Percentiles rank a stretch among this genome's conserved stretches.
Conservation (phyloP, 2,113 vertebrate genomes). For the Grantiella picta region DNA sequence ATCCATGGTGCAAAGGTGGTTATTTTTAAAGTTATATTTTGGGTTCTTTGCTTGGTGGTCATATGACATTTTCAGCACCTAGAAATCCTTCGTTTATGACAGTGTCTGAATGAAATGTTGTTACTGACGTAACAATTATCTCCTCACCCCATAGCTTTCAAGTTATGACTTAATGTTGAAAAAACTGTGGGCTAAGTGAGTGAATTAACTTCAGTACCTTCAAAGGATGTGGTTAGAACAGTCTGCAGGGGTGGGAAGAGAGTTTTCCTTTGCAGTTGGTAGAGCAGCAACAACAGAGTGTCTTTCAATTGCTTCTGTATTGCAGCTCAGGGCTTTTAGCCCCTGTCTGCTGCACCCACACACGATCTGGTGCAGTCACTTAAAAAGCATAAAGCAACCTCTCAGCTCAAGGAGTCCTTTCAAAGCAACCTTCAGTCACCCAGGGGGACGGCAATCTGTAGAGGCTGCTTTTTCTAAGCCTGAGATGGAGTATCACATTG, state of each 20-base stretch:
- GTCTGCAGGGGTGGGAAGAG: conserved; percentile 37
- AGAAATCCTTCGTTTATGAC: not conserved
- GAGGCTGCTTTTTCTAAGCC: not conserved
- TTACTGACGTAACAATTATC: conserved; percentile 57
- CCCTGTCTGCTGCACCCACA: conserved; percentile 53
- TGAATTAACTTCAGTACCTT: conserved; percentile 56
- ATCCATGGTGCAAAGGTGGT: not conserved
- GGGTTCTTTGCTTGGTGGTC: not conserved
- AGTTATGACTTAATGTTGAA: conserved; percentile 53
- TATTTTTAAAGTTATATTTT: conserved; percentile 27
- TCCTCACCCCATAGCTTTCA: conserved; percentile 22
- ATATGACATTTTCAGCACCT: conserved; percentile 45
- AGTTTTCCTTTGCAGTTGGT: conserved; percentile 39
- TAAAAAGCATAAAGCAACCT: conserved; percentile 34
- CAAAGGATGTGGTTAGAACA: conserved; percentile 63
- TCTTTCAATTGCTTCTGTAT: conserved; percentile 29
- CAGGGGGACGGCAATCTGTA: conserved; percentile 6
- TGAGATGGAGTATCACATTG: not conserved
- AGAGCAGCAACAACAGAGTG: not conserved
- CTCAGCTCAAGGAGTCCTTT: conserved; percentile 38
- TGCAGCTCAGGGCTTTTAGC: conserved; percentile 39
- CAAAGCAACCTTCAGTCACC: conserved; percentile 20
- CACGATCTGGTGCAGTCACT: conserved; percentile 24
- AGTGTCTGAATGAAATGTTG: conserved; percentile 50
- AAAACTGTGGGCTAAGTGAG: conserved; percentile 59